A percentile compares a stretch with the other conserved stretches of the same genome.
phyloP scores from a whole-genome alignment of 1,140 invertebrate genomes.

The Drosophila azteca region DNA sequence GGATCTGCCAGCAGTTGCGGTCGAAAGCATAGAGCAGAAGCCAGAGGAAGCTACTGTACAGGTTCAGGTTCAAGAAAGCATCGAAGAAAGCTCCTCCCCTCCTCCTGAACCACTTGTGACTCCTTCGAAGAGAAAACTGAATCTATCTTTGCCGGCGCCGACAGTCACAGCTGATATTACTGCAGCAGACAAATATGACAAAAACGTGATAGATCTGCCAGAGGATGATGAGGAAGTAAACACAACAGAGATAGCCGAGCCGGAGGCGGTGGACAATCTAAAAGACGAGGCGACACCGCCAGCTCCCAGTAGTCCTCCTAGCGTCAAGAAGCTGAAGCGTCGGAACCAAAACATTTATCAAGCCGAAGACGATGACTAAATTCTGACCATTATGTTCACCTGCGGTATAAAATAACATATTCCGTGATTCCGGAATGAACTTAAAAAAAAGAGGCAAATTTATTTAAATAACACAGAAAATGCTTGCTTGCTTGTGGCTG shows the following conservation, averaged over 20 bases:
- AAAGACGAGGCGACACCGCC: background rate
- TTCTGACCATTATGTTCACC: no score
- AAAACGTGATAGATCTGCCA: conserved; percentile 43
- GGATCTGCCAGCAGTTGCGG: conserved; percentile 40
- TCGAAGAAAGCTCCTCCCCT: background rate
- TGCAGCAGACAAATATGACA: conserved; percentile 9
- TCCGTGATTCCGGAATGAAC: conserved; percentile 21
- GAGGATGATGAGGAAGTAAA: conserved; percentile 16
- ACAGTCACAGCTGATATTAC: background rate
- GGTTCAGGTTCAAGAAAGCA: background rate
- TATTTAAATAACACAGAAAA: conserved; percentile 78
- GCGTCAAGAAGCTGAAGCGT: conserved; percentile 84
- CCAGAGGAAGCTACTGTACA: background rate
- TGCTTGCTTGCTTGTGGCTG: conserved; percentile 25
- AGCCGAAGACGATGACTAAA: conserved; percentile 48
- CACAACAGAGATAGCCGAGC: background rate
- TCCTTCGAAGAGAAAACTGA: conserved; percentile 52
- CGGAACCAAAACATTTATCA: conserved; percentile 84
- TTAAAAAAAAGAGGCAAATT: conserved; percentile 60
- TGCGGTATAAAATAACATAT: conserved; percentile 13
- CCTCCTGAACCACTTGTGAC: conserved; percentile 13
- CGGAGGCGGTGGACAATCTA: background rate
- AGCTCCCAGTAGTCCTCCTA: conserved; percentile 24
- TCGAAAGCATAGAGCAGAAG: background rate
- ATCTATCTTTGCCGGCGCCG: conserved; percentile 56